phyloP scores from a whole-genome alignment of 2,888 invertebrate species.

The Rutpela maculata region DNA sequence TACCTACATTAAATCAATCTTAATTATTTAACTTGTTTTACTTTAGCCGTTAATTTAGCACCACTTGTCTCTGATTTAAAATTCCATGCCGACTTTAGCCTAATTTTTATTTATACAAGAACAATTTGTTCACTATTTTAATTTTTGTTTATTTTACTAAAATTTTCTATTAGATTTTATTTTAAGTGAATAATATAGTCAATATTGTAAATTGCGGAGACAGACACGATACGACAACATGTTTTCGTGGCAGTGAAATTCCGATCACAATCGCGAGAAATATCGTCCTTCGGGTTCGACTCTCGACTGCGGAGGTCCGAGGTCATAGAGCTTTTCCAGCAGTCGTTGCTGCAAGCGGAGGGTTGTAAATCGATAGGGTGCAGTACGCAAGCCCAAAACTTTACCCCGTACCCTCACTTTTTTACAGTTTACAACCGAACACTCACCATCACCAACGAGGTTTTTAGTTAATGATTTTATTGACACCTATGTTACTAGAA shows the following conservation, averaged over 20 bases:
- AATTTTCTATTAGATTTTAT: slow-evolving; percentile 11
- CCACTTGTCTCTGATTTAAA: slow-evolving; percentile 31
- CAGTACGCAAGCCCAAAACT: slow-evolving; percentile 59
- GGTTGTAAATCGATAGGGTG: slow-evolving; percentile 60
- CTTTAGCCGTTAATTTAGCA: slow-evolving; percentile 11
- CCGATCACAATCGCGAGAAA: slow-evolving; percentile 48
- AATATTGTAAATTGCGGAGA: slow-evolving; percentile 23
- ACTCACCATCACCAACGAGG: slow-evolving; percentile 45
- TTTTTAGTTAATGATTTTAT: slow-evolving; percentile 35
- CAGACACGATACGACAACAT: slow-evolving; percentile 35
- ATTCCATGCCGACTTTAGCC: slow-evolving; percentile 18
- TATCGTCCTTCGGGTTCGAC: slow-evolving; percentile 55
- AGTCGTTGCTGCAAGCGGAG: slow-evolving; percentile 72
- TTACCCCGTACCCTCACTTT: slow-evolving; percentile 55
- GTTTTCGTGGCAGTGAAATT: slow-evolving; percentile 49
- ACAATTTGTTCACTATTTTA: slow-evolving; percentile 27
- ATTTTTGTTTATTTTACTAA: slow-evolving; percentile 22
- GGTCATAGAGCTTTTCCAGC: slow-evolving; percentile 78
- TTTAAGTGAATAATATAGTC: slow-evolving; percentile 10
- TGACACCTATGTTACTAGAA: slow-evolving; percentile 1
- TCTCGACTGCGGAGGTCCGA: slow-evolving; percentile 70
- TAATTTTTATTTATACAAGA: slow-evolving; percentile 18
- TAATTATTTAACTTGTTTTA: slow-evolving; percentile 24
- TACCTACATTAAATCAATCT: slow-evolving; percentile 26
- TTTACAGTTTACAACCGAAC: slow-evolving; percentile 46